Evolutionary conservation across 1,140 invertebrate genomes (phyloP).

Genomic region (Rhagoletis pomonella): DNA sequence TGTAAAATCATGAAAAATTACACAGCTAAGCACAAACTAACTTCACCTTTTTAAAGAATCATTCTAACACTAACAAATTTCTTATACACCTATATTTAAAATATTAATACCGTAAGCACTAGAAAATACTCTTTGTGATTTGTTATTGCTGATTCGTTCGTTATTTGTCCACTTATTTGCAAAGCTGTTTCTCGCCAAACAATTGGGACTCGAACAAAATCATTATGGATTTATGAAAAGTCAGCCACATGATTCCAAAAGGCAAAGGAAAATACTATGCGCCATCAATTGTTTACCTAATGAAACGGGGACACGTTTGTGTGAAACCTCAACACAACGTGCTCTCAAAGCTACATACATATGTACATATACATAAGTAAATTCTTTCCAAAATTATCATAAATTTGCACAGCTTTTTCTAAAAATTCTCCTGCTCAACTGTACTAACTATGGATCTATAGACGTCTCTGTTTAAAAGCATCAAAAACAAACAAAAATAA

Average conservation of each 20-base stretch:
- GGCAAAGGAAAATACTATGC: background rate
- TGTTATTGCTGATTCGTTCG: background rate
- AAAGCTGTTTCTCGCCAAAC: constrained; percentile 7
- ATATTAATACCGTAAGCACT: too few relatives aligned
- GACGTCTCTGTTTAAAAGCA: too few relatives aligned
- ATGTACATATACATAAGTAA: too few relatives aligned
- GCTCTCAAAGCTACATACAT: too few relatives aligned
- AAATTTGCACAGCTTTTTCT: too few relatives aligned
- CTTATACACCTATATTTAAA: background rate
- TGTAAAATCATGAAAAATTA: background rate
- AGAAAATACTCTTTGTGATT: constrained; percentile 12
- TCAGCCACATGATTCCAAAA: constrained; percentile 12
- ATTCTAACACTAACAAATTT: background rate
- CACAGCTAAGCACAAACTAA: background rate
- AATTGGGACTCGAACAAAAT: background rate
- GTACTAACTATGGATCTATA: too few relatives aligned
- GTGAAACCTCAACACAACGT: too few relatives aligned
- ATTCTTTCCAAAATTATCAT: too few relatives aligned
- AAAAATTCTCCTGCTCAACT: too few relatives aligned
- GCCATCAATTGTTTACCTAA: background rate
- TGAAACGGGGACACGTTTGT: background rate
- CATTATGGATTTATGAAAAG: constrained; percentile 8
- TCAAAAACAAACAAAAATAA: too few relatives aligned
- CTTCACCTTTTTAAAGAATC: too few relatives aligned
- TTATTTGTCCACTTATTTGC: background rate